Evolutionary conservation across 2,888 invertebrate genomes (phyloP).

Genomic region (Papilio elwesi): DNA sequence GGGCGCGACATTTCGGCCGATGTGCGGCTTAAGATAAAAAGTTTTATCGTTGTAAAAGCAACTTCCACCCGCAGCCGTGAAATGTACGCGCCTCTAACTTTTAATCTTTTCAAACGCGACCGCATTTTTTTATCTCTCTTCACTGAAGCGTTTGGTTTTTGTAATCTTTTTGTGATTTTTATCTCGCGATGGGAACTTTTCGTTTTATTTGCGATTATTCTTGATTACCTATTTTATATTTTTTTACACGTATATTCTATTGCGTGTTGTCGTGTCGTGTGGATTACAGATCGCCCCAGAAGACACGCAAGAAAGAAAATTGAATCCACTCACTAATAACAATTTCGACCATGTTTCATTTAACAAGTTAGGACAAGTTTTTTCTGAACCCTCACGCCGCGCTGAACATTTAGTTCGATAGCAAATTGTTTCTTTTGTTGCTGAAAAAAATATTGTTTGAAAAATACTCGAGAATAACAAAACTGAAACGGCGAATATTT

Average conservation of each 20-base stretch:
- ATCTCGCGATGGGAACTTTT: background rate
- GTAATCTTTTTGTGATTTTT: conserved; percentile 4
- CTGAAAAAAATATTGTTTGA: background rate
- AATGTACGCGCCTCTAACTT: background rate
- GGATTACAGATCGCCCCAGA: no score
- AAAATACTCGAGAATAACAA: background rate
- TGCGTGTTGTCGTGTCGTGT: no score
- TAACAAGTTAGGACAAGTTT: background rate
- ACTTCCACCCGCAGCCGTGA: background rate
- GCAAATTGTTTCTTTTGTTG: conserved; percentile 16
- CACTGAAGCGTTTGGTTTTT: background rate
- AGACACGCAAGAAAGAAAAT: no score
- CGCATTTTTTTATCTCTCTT: background rate
- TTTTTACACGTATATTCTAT: no score
- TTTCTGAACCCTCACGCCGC: background rate
- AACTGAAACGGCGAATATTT: background rate
- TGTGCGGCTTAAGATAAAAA: background rate
- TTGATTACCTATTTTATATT: no score
- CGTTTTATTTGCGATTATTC: background rate
- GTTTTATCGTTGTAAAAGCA: conserved; percentile 1
- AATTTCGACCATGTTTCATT: background rate
- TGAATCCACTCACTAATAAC: background rate
- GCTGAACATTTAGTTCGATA: conserved; percentile 10
- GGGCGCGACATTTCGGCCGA: background rate
- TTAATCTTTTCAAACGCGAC: conserved; percentile 33